Conservation (phyloP, 64 coral and sea anemone species). For the Dendronephthya gigantea region DNA sequence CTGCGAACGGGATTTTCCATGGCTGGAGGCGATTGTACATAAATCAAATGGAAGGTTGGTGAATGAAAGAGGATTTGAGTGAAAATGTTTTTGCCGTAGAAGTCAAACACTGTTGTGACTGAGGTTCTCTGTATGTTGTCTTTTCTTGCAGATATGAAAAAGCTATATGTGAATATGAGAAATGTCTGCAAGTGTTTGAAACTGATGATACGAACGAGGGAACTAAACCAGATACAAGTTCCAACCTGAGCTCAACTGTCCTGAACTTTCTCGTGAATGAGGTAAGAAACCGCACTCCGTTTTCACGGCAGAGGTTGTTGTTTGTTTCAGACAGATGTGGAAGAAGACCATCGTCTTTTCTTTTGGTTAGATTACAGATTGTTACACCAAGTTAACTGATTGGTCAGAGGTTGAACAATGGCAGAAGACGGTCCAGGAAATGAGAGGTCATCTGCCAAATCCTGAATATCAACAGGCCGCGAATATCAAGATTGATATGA, state of each 20-base stretch:
- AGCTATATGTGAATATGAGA: slow-evolving; percentile 42
- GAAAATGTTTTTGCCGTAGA: background rate
- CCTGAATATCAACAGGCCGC: slow-evolving; percentile 59
- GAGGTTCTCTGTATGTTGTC: background rate
- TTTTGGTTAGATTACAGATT: slow-evolving; percentile 55
- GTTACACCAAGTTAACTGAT: slow-evolving; percentile 72
- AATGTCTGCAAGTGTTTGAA: slow-evolving; percentile 17
- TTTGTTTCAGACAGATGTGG: no score
- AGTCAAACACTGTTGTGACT: no score
- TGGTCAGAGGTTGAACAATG: slow-evolving; percentile 85
- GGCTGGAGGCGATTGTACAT: slow-evolving; percentile 62
- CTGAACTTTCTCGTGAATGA: slow-evolving; percentile 50
- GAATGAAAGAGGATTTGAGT: background rate
- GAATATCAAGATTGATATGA: slow-evolving; percentile 59
- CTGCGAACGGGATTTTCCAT: slow-evolving; percentile 53
- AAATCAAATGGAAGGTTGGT: slow-evolving; percentile 94
- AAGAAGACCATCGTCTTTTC: no score
- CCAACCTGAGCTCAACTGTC: background rate
- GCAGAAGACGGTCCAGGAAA: slow-evolving; percentile 56
- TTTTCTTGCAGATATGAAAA: slow-evolving; percentile 49
- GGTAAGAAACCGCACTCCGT: no score
- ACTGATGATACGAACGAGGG: background rate
- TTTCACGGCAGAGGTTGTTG: no score
- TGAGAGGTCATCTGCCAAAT: slow-evolving; percentile 57
- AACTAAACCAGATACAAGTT: background rate